Conservation (phyloP, 2,113 vertebrate species). For the Eulemur rufifrons region DNA sequence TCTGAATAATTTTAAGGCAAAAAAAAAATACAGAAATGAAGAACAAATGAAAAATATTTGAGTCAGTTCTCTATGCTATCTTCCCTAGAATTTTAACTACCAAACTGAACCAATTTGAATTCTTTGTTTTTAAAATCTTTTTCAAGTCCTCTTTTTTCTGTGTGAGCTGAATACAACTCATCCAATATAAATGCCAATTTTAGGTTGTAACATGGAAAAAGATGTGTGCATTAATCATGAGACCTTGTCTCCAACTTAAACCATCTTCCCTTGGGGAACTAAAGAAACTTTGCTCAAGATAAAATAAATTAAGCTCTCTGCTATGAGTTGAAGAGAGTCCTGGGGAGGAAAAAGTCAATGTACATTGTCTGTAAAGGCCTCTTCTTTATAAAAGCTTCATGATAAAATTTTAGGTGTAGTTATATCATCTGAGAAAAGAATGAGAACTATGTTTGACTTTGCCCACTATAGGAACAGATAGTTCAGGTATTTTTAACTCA, state of each 20-base stretch:
- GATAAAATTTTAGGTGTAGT: slow-evolving; percentile 1
- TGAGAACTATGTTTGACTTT: neutral
- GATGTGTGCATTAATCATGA: neutral
- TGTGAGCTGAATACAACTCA: slow-evolving; percentile 44
- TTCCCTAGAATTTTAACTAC: slow-evolving; percentile 40
- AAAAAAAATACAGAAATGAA: neutral
- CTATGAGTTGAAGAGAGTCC: neutral
- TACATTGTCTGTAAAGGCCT: neutral
- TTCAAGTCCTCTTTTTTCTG: neutral
- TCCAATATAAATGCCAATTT: slow-evolving; percentile 22
- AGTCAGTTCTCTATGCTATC: neutral
- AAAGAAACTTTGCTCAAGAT: slow-evolving; percentile 30
- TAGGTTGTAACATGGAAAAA: neutral
- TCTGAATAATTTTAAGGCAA: neutral
- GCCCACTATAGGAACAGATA: neutral
- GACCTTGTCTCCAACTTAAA: neutral
- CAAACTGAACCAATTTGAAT: neutral
- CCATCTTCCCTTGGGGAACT: slow-evolving; percentile 12
- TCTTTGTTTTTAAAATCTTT: slow-evolving; percentile 25
- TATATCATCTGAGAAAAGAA: slow-evolving; percentile 15
- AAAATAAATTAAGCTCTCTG: slow-evolving; percentile 38
- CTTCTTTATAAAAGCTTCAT: slow-evolving; percentile 1
- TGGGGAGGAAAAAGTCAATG: neutral
- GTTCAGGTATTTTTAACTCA: neutral
- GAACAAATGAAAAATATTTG: neutral